Percentiles rank a stretch among this genome's conserved stretches.
phyloP scores from a whole-genome alignment of 2,888 invertebrate genomes.

The Dioctria linearis region DNA sequence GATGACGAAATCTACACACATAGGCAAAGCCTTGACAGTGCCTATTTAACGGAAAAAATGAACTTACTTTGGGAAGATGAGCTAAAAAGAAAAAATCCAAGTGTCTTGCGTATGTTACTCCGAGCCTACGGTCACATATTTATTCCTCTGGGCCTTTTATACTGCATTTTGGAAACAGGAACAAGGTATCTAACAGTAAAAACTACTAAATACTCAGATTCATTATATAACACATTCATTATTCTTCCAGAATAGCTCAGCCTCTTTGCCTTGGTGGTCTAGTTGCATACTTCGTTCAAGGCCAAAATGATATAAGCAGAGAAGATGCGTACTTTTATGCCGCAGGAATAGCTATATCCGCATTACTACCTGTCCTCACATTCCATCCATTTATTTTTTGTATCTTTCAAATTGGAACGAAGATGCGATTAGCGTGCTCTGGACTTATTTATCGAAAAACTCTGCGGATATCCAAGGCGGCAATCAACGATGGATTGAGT shows the following conservation, averaged over 20 bases:
- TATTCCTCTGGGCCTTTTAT: conserved; percentile 65
- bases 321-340: conserved; percentile 80
- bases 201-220: conserved; percentile 18
- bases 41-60: conserved; percentile 71
- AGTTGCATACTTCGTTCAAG: conserved; percentile 77
- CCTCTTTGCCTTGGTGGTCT: conserved; percentile 78
- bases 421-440: conserved; percentile 79
- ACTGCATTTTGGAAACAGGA: conserved; percentile 65
- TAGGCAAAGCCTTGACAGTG: conserved; percentile 72
- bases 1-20: conserved; percentile 75
- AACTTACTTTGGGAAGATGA: conserved; percentile 70
- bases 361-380: conserved; percentile 74
- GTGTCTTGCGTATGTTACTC: conserved; percentile 70
- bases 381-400: conserved; percentile 84
- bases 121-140: conserved; percentile 71
- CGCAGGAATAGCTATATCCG: conserved; percentile 75
- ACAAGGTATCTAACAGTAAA: conserved; percentile 63
- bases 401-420: conserved; percentile 80
- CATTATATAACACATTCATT: conserved; percentile 28
- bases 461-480: conserved; percentile 81
- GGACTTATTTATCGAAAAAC: conserved; percentile 83
- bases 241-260: conserved; percentile 74
- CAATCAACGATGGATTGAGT: conserved; percentile 86
- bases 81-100: conserved; percentile 69
- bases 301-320: conserved; percentile 71